These are phyloP conservation scores for Lycorma delicatula DNA, from an alignment of 1,140 invertebrate genomes.

Conservation along the genomic window DNA sequence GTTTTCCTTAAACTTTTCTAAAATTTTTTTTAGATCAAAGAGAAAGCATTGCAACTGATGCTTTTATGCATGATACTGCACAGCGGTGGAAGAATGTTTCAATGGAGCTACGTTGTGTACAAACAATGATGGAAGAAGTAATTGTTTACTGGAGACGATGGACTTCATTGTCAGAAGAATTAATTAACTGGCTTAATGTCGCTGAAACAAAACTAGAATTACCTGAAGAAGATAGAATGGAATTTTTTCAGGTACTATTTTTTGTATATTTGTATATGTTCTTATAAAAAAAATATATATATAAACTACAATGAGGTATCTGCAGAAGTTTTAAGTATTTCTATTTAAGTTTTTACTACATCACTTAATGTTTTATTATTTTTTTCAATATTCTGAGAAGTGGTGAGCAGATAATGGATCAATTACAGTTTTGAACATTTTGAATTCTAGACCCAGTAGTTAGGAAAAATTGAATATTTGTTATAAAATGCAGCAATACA, in stretches of 20 bases:
- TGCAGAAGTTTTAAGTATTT: too few species aligned
- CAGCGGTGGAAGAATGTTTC: slow-evolving; percentile 85
- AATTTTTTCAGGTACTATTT: slow-evolving; percentile 58
- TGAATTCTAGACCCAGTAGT: too few species aligned
- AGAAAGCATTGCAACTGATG: slow-evolving; percentile 67
- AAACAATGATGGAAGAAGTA: slow-evolving; percentile 82
- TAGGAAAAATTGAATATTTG: too few species aligned
- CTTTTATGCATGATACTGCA: slow-evolving; percentile 75
- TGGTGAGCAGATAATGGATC: too few species aligned
- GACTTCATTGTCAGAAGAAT: slow-evolving; percentile 58
- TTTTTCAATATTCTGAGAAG: neutral
- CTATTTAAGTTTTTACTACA: neutral
- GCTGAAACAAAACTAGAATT: slow-evolving; percentile 67
- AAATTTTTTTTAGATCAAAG: slow-evolving; percentile 47
- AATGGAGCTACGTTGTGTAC: slow-evolving; percentile 79
- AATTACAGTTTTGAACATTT: too few species aligned
- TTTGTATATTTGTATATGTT: too few species aligned
- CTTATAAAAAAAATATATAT: slow-evolving; percentile 8
- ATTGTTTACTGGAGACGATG: slow-evolving; percentile 81
- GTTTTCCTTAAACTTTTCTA: neutral
- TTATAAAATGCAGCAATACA: too few species aligned
- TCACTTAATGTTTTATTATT: neutral
- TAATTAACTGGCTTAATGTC: slow-evolving; percentile 69
- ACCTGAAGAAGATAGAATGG: slow-evolving; percentile 75
- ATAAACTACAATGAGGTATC: too few species aligned